These are phyloP conservation scores for Calycopis cecrops DNA, from an alignment of 1,140 invertebrate genomes.

Conservation along the genomic window DNA sequence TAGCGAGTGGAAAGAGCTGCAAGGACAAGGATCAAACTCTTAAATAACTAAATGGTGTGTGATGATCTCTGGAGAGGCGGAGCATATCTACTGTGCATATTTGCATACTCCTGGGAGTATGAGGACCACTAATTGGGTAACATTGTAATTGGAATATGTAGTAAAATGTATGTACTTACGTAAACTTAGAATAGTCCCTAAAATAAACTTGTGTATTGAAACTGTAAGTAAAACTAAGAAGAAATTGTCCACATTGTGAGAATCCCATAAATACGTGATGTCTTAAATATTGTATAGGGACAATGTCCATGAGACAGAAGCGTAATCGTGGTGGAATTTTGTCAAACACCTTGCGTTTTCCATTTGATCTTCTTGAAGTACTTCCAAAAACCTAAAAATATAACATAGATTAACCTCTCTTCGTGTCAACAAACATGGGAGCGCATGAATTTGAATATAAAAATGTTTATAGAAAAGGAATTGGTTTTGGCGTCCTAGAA, in stretches of 20 bases:
- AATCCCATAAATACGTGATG: slow-evolving; percentile 94
- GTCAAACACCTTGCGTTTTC: slow-evolving; percentile 70
- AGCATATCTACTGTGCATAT: too few species aligned
- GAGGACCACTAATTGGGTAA: too few species aligned
- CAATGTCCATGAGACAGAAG: slow-evolving; percentile 77
- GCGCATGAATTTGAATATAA: too few species aligned
- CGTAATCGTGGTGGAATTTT: slow-evolving; percentile 78
- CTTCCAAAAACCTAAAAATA: slow-evolving; percentile 57
- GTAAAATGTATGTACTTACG: slow-evolving; percentile 40
- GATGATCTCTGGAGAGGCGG: too few species aligned
- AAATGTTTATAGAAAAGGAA: too few species aligned
- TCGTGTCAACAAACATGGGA: too few species aligned
- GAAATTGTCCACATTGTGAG: slow-evolving; percentile 93
- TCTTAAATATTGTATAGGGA: slow-evolving; percentile 63
- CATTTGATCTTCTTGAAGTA: slow-evolving; percentile 55
- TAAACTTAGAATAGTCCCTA: slow-evolving; percentile 65
- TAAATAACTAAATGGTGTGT: too few species aligned
- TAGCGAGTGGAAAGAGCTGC: too few species aligned
- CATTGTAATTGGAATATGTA: not conserved
- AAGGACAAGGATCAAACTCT: too few species aligned
- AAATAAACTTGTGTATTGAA: slow-evolving; percentile 50
- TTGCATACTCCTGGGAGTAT: too few species aligned
- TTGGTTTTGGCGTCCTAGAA: too few species aligned
- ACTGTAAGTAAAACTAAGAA: slow-evolving; percentile 85
- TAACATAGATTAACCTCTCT: too few species aligned